Evolutionary conservation across 2,797 vertebrate genomes (phyloP).

Genomic region (Sebastes hubbsi): DNA sequence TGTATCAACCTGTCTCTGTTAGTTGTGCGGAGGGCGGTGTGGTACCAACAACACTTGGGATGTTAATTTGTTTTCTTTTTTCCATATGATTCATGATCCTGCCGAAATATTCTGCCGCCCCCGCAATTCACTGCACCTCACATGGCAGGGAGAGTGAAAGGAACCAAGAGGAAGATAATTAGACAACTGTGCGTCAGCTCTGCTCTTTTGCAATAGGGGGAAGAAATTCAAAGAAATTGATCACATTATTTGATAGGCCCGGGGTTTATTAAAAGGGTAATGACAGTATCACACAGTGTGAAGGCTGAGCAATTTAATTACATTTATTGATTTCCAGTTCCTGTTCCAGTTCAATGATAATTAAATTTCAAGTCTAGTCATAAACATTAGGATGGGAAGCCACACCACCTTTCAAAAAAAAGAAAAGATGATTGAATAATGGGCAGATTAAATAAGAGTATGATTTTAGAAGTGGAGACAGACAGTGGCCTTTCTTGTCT

Average conservation of each 20-base stretch:
- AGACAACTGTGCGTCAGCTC: slow-evolving; percentile 25
- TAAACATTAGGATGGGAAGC: slow-evolving; percentile 39
- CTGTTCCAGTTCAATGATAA: slow-evolving; percentile 63
- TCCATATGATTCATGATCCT: slow-evolving; percentile 38
- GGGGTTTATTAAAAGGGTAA: slow-evolving; percentile 57
- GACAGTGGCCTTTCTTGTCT: slow-evolving; percentile 16
- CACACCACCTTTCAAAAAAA: slow-evolving; percentile 15
- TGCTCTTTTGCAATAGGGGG: slow-evolving; percentile 11
- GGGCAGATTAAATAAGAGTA: slow-evolving; percentile 4
- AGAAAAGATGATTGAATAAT: slow-evolving; percentile 19
- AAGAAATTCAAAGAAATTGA: slow-evolving; percentile 60
- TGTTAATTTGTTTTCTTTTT: slow-evolving; percentile 24
- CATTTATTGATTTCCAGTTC: slow-evolving; percentile 71
- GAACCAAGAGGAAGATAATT: slow-evolving; percentile 54
- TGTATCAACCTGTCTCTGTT: neutral
- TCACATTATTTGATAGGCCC: slow-evolving; percentile 67
- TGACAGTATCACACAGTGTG: slow-evolving; percentile 54
- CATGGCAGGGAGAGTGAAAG: slow-evolving; percentile 26
- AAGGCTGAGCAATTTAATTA: slow-evolving; percentile 68
- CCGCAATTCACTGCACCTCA: slow-evolving; percentile 10
- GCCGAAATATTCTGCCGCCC: slow-evolving; percentile 20
- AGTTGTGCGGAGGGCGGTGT: neutral
- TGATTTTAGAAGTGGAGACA: slow-evolving; percentile 7
- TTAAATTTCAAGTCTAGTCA: slow-evolving; percentile 52
- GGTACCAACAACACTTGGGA: neutral